Conservation (phyloP, 2,888 invertebrate species). For the Brachypterus glaber region DNA sequence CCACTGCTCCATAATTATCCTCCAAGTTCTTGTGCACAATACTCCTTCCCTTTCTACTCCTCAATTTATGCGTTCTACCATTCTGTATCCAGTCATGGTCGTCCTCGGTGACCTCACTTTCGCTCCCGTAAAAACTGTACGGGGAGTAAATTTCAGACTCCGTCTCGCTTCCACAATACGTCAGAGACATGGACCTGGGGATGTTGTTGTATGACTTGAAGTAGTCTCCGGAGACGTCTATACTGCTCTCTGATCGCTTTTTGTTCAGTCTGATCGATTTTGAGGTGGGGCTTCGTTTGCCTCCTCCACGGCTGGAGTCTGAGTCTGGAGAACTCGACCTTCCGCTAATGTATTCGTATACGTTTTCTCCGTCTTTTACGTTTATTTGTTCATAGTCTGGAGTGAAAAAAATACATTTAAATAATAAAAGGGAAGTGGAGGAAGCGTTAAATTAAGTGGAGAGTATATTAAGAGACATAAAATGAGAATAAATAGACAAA, state of each 20-base stretch:
- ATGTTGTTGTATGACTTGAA: constrained; percentile 52
- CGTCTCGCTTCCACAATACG: constrained; percentile 74
- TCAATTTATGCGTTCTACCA: constrained; percentile 44
- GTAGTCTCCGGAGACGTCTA: constrained; percentile 46
- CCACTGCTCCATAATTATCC: constrained; percentile 83
- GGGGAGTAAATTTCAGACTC: constrained; percentile 79
- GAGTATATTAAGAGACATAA: too few species aligned
- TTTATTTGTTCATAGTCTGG: constrained; percentile 32
- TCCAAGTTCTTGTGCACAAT: constrained; percentile 78
- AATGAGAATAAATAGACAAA: too few species aligned
- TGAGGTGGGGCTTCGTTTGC: constrained; percentile 37
- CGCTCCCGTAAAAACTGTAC: constrained; percentile 63
- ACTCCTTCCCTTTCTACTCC: constrained; percentile 70
- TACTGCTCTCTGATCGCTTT: constrained; percentile 45
- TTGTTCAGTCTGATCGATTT: constrained; percentile 36
- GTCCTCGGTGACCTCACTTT: constrained; percentile 46
- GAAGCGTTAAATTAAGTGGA: too few species aligned
- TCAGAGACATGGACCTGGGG: constrained; percentile 57
- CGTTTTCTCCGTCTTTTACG: constrained; percentile 43
- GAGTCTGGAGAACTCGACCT: constrained; percentile 61
- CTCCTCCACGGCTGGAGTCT: constrained; percentile 46
- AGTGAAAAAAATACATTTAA: too few species aligned
- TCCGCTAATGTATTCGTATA: constrained; percentile 56
- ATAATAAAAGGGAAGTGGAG: too few species aligned
- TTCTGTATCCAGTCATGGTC: constrained; percentile 44